These are phyloP conservation scores for Bos taurus DNA, from an alignment of 2,113 vertebrate species.

Conservation along the genomic window DNA sequence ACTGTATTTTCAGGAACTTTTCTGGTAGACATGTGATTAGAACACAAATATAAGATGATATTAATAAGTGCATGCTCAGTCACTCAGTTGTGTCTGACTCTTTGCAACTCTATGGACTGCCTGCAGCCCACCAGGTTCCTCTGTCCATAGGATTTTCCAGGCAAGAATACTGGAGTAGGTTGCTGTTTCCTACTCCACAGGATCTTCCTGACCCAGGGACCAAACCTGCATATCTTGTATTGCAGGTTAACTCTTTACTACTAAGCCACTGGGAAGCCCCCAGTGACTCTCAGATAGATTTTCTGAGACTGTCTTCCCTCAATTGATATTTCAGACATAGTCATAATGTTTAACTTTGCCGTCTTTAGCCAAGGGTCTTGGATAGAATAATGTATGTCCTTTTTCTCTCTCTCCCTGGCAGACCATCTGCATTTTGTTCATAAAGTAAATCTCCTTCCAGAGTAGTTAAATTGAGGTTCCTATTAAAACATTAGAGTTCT, in stretches of 20 bases:
- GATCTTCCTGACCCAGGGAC: background rate
- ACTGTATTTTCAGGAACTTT: background rate
- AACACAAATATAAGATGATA: background rate
- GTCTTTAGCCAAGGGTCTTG: background rate
- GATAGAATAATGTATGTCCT: background rate
- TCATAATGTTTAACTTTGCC: background rate
- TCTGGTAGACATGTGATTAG: background rate
- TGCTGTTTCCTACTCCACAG: background rate
- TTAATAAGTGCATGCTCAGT: background rate
- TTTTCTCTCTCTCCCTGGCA: conserved; percentile 6
- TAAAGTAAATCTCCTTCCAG: background rate
- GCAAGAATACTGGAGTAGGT: background rate
- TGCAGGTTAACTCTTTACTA: background rate
- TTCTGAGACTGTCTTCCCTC: background rate
- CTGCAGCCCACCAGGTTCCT: background rate
- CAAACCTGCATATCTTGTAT: background rate
- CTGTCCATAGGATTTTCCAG: background rate
- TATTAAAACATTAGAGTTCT: conserved; percentile 3
- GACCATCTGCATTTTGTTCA: conserved; percentile 43
- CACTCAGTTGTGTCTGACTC: background rate
- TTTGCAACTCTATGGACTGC: background rate
- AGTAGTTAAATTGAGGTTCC: conserved; percentile 15
- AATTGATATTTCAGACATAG: background rate
- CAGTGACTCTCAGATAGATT: background rate
- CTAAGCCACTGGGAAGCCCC: background rate